Evolutionary conservation across 1,140 invertebrate genomes (phyloP), one percentile per base, ranked within the genome.

Genomic region (Leptoteleia sp.): DNA sequence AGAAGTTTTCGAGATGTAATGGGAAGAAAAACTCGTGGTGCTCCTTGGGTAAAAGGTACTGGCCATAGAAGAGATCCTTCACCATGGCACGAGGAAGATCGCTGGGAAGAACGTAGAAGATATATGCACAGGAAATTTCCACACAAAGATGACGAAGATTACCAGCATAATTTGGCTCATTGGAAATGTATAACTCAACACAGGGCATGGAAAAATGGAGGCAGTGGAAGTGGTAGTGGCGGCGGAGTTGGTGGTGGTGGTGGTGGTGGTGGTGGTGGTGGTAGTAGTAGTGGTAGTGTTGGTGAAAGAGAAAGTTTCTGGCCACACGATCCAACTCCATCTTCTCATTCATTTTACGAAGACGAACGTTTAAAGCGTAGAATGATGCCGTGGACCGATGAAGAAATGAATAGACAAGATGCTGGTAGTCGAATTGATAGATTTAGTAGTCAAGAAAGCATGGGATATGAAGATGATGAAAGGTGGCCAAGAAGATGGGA

Each of bases 391-490:
- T 89, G 87, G 85, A 87, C 73, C 25, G 87, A 88, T 15, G 88
- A 89, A n/a, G 88, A 84, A 11, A 73, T 79, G 12, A 59, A 3
- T 33, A 62, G 73, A 38, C 48, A 45, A 17, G 79, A 81, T 16
- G 40, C 86, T 40, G 79, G 84, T 0, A 48, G 13, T 54, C 65
- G 90, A 82, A 82, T 90, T 81, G 90, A 91, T 38, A 89, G 91
- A 64, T 91, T 92, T 42, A 85, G 90, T 19, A 91, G 89, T 47
- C 91, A 92, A 48, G 91, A 91, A 75, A 90, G 87, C 37, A 89
- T 89, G 84, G 89, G 91, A 15, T 84, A 92, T 86, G 79, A 89
- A 83, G 81, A 91, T 76, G 81, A 82, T 43, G 85, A 90, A 64
- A 80, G 86, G 54, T 83, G 88, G 87, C 65, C 80, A 37, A 81